Evolutionary conservation across 2,888 invertebrate species (phyloP), one percentile per base, ranked within the genome.

Genomic region (Crematogaster levior): DNA sequence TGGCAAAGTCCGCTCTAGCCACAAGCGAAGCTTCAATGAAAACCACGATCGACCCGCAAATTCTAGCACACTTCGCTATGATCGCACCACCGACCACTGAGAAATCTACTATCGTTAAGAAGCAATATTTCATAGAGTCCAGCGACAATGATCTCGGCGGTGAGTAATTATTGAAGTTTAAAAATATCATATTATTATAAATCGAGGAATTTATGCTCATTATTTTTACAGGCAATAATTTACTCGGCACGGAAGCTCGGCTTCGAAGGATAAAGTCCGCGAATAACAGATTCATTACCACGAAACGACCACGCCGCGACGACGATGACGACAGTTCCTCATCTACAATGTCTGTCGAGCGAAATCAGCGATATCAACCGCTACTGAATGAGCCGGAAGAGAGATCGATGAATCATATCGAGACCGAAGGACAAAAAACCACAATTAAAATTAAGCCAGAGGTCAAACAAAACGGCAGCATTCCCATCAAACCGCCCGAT

Each of bases 211-310:
- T 15, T 5, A 66, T 37, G 53, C 58, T 10, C n/a, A 27, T 68
- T 61, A 63, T 73, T 75, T 72, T 75, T 83, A 27, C 85, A 94
- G 95, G 94, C 82, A 93, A 94, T 66, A 92, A 92, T 80, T 90
- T 94, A 77, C 91, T 95, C 82, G 95, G 94, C 18, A 93, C 93
- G 24, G 94, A 94, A 61, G 93, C 94, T 27, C 92, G 94, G 70
- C 88, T 94, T 60, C 93, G 94, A 51, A 93, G 95, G 89, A 94
- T 94, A 85, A 93, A 94, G 84, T 95, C 95, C 43, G 94, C 95
- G 34, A 93, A 89, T 75, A 90, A 88, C 70, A 91, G 92, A 82
- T 88, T 91, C 66, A 85, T 88, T 68, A 85, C 84, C 84, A 37
- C 74, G 46, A 85, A 80, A 84, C 81, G 72, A 81, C 77, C 87